A percentile compares a stretch with the other conserved stretches of the same genome.
Evolutionary conservation across 2,888 invertebrate species (phyloP).

Genomic region (Ditula angustiorana): DNA sequence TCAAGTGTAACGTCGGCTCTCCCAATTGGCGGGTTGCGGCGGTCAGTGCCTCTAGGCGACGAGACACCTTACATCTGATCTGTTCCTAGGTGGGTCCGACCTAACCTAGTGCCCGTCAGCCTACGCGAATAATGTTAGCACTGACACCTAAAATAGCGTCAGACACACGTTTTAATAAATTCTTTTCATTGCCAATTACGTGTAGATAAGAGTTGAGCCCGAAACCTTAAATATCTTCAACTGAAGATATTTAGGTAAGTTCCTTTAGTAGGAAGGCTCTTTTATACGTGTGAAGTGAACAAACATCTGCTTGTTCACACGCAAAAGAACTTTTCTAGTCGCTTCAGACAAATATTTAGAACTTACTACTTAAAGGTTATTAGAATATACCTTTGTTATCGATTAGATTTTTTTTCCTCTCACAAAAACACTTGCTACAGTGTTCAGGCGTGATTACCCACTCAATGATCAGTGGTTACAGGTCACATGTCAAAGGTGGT

Average conservation of each 20-base stretch:
- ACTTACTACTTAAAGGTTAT: background rate
- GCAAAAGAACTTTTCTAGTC: too few species aligned
- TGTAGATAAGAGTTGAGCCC: background rate
- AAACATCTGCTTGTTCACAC: background rate
- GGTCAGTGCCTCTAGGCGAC: constrained; percentile 73
- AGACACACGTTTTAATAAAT: constrained; percentile 30
- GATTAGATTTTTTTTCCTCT: background rate
- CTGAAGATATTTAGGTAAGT: too few species aligned
- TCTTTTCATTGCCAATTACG: constrained; percentile 21
- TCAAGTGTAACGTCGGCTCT: constrained; percentile 76
- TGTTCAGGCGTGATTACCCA: constrained; percentile 11
- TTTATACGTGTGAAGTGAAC: too few species aligned
- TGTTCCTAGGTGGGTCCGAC: constrained; percentile 17
- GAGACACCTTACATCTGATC: constrained; percentile 53
- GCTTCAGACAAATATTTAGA: background rate
- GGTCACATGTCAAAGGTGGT: constrained; percentile 49
- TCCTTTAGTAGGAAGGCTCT: too few species aligned
- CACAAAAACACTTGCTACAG: background rate
- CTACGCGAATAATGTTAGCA: constrained; percentile 22
- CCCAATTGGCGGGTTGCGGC: constrained; percentile 74
- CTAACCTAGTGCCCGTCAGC: constrained; percentile 31
- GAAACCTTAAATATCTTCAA: background rate
- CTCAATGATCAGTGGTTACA: constrained; percentile 24
- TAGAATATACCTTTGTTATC: background rate
- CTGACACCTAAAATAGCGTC: constrained; percentile 24